A percentile compares a stretch with the other conserved stretches of the same genome.
phyloP scores from a whole-genome alignment of 2,888 invertebrate genomes.

The Ochropacha duplaris region DNA sequence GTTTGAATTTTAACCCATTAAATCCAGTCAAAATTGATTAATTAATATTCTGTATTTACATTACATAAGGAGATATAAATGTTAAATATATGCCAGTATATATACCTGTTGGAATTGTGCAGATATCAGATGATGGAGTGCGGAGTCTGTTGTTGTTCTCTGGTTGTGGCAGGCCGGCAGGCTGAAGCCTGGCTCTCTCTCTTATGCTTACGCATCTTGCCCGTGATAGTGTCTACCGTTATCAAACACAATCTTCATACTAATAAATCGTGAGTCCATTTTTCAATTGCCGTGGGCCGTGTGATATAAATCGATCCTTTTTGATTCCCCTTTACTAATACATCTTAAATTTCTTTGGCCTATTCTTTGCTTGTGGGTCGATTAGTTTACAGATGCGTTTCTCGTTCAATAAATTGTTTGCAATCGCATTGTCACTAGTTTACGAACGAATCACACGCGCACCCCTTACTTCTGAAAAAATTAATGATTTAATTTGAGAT shows the following conservation, averaged over 20 bases:
- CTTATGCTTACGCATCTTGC: slow-evolving; percentile 82
- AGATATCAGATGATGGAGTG: slow-evolving; percentile 70
- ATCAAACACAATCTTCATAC: slow-evolving; percentile 70
- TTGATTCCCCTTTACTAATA: slow-evolving; percentile 69
- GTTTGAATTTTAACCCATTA: too few relatives aligned
- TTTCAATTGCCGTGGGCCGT: slow-evolving; percentile 79
- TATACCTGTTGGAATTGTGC: slow-evolving; percentile 57
- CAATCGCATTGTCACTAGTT: slow-evolving; percentile 78
- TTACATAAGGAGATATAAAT: neutral
- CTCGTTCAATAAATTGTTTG: slow-evolving; percentile 68
- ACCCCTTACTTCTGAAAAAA: slow-evolving; percentile 77
- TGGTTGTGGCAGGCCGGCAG: slow-evolving; percentile 73
- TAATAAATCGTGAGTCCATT: slow-evolving; percentile 79
- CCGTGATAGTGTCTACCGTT: slow-evolving; percentile 68
- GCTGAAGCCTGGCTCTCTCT: slow-evolving; percentile 75
- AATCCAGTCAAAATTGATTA: neutral
- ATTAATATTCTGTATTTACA: neutral
- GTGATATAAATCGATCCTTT: slow-evolving; percentile 73
- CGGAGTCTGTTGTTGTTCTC: slow-evolving; percentile 62
- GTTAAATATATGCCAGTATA: slow-evolving; percentile 13
- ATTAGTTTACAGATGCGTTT: slow-evolving; percentile 58
- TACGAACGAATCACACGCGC: slow-evolving; percentile 73
- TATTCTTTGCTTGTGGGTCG: slow-evolving; percentile 74
- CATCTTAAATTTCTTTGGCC: slow-evolving; percentile 81
- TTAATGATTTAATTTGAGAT: slow-evolving; percentile 46